Base-by-base conservation (phyloP, 1,140 invertebrate species). In the Caerostris extrusa region DNA sequence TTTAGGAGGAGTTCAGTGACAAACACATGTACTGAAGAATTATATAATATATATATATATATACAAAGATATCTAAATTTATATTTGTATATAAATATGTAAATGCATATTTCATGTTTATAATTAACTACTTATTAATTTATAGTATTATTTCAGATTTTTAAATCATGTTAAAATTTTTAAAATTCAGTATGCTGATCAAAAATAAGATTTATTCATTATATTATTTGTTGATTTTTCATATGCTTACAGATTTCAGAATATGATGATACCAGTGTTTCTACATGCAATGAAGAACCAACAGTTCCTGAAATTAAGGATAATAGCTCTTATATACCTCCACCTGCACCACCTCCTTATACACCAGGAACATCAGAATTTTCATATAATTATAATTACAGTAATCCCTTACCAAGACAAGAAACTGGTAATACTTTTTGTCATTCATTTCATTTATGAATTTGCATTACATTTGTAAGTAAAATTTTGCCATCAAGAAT, bases 341-440 rank as follows among this genome's bases (percentile, higher is more conserved):
- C 88, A 3, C 90, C 90, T 94, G 82, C 55, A 94, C 95, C 81
- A 93, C 95, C 60, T 88, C 93, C 88, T 94, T 95, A 69, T 93
- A 95, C 91, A 71, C 67, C 93, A 82, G 90, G 94, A 83, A 57
- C 95, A 53, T 94, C 94, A 82, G 95, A 95, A 60, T 95, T 95
- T 91, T 95, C 95, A 6, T 95, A 95, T 85, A 85, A 69, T 64
- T 93, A 88, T 58, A 83, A 96, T 82, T 93, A 95, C 50, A 94
- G 95, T 71, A 95, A 95, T 53, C 50, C 71, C 12, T 77, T 77
- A 77, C 90, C 96, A 69, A 96, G 96, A 90, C 96, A 96, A 93
- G 96, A 96, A 56, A 96, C 96, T 95, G 96, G 96, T 96, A 19
- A 57, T 77, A 3, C 50, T 53, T 77, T 10, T 67, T 67, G 0